These are phyloP conservation scores for Disparrhopalites patrizii DNA, from an alignment of 2,888 invertebrate species.

Conservation along the genomic window DNA sequence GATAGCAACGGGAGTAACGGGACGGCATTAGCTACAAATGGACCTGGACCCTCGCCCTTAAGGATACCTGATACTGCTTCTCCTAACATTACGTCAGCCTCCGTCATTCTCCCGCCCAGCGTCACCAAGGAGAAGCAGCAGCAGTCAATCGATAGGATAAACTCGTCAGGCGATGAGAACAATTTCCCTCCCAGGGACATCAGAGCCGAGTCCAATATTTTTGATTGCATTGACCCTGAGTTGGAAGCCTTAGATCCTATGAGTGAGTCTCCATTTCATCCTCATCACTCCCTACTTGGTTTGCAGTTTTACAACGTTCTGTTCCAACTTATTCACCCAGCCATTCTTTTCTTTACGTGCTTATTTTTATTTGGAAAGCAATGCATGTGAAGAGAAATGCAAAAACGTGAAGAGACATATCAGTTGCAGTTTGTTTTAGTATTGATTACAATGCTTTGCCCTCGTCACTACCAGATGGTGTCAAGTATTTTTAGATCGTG, in stretches of 20 bases:
- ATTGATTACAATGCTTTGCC: background rate
- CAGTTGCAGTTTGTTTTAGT: too few relatives aligned
- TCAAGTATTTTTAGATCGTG: too few relatives aligned
- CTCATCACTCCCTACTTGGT: too few relatives aligned
- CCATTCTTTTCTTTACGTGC: background rate
- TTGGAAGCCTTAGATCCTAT: conserved; percentile 71
- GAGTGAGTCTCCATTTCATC: conserved; percentile 43
- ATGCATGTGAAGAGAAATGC: too few relatives aligned
- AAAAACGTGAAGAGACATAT: too few relatives aligned
- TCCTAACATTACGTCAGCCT: background rate
- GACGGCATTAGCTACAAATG: too few relatives aligned
- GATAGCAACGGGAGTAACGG: conserved; percentile 13
- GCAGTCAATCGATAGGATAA: conserved; percentile 7
- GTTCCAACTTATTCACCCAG: background rate
- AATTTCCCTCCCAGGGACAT: conserved; percentile 3
- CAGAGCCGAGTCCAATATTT: conserved; percentile 26
- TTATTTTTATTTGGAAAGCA: too few relatives aligned
- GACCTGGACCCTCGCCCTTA: conserved; percentile 1
- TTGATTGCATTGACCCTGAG: conserved; percentile 54
- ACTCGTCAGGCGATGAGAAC: background rate
- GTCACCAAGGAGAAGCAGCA: background rate
- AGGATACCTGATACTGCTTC: background rate
- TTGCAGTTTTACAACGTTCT: background rate
- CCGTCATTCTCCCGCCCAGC: background rate
- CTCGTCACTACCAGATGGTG: too few relatives aligned